These are phyloP conservation scores for Chrysolina americana DNA, from an alignment of 2,888 invertebrate species.

Conservation along the genomic window DNA sequence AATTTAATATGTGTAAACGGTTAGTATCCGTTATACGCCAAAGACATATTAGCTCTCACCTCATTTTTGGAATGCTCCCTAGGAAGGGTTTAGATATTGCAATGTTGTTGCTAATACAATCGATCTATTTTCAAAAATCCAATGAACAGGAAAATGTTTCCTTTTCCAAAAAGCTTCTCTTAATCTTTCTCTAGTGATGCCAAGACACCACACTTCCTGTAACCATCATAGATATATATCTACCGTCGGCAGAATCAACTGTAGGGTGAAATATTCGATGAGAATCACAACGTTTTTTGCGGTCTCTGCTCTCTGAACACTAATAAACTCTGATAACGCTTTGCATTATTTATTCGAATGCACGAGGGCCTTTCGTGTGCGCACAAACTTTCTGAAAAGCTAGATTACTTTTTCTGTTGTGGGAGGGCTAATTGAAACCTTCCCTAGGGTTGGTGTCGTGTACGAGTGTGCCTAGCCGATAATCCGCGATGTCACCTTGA, in stretches of 20 bases:
- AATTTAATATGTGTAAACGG: too few relatives aligned
- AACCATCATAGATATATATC: too few relatives aligned
- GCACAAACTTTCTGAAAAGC: background rate
- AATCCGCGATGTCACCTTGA: slow-evolving; percentile 23
- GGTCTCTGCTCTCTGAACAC: background rate
- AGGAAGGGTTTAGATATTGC: too few relatives aligned
- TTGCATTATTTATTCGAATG: slow-evolving; percentile 21
- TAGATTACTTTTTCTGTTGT: slow-evolving; percentile 16
- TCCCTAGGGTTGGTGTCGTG: slow-evolving; percentile 4
- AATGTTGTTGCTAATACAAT: too few relatives aligned
- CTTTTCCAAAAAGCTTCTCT: too few relatives aligned
- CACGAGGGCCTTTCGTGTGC: background rate
- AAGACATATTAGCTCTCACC: too few relatives aligned
- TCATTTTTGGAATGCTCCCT: too few relatives aligned
- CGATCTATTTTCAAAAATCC: too few relatives aligned
- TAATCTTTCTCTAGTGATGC: too few relatives aligned
- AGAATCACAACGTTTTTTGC: background rate
- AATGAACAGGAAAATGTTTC: too few relatives aligned
- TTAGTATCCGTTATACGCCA: too few relatives aligned
- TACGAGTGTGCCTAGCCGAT: slow-evolving; percentile 6
- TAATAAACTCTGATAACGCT: slow-evolving; percentile 17
- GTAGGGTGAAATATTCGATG: slow-evolving; percentile 1
- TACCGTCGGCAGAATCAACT: background rate
- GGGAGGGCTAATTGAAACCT: slow-evolving; percentile 17
- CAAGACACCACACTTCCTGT: too few relatives aligned